Conservation (phyloP, 2,113 vertebrate genomes). For the Melanotaenia duboulayi region DNA sequence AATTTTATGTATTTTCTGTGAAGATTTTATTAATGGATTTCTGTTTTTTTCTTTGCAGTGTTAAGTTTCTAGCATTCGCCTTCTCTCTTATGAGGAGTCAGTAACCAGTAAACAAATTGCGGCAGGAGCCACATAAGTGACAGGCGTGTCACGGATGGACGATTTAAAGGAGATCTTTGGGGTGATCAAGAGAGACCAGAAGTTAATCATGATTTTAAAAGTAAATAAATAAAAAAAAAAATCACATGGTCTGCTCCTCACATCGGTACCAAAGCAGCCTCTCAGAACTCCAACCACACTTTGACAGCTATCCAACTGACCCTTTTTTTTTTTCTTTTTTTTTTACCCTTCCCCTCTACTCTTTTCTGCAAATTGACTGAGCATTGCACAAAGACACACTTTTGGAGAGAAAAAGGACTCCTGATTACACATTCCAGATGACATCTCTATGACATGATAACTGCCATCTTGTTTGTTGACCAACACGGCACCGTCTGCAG, state of each 20-base stretch:
- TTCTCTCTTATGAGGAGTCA: constrained; percentile 82
- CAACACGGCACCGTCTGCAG: constrained; percentile 57
- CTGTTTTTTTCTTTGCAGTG: constrained; percentile 84
- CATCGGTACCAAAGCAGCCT: constrained; percentile 86
- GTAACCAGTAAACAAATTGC: constrained; percentile 81
- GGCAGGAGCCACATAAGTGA: constrained; percentile 71
- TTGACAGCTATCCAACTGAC: constrained; percentile 64
- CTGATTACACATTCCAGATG: constrained; percentile 81
- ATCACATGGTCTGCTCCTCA: constrained; percentile 79
- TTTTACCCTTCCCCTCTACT: constrained; percentile 8
- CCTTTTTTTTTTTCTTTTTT: constrained; percentile 14
- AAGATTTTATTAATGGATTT: constrained; percentile 63
- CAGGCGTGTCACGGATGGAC: constrained; percentile 74
- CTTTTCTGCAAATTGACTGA: constrained; percentile 74
- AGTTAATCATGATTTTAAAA: constrained; percentile 68
- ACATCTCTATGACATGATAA: constrained; percentile 62
- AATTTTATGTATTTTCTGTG: constrained; percentile 11
- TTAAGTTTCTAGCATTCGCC: constrained; percentile 86
- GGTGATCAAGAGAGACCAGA: constrained; percentile 75
- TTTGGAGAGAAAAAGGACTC: constrained; percentile 75
- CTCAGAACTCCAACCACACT: constrained; percentile 76
- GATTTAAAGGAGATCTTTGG: constrained; percentile 74
- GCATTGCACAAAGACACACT: constrained; percentile 77
- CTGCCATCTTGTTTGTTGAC: constrained; percentile 68
- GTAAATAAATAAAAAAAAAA: constrained; percentile 14